phyloP scores from a whole-genome alignment of 2,797 vertebrate genomes.

The Rhabdomys pumilio region DNA sequence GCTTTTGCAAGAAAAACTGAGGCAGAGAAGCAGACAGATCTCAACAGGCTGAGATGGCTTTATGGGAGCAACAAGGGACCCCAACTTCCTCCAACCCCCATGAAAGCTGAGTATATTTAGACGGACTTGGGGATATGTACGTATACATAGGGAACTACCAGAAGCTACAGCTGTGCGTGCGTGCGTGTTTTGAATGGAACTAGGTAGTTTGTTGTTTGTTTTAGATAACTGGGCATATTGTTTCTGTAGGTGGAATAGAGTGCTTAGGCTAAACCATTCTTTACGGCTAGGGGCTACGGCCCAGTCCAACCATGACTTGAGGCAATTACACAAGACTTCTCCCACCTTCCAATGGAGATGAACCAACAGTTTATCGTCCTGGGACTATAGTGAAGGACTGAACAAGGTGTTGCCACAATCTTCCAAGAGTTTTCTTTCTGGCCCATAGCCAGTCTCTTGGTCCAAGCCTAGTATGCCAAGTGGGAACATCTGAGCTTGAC shows the following conservation, averaged over 20 bases:
- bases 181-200: neutral
- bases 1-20: neutral
- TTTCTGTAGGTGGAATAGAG: neutral
- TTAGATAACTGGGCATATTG: neutral
- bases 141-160: neutral
- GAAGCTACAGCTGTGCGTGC: neutral
- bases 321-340: neutral
- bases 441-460: neutral
- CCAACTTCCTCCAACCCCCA: neutral
- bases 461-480: neutral
- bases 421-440: neutral
- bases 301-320: neutral
- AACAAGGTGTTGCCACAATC: neutral
- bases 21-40: neutral
- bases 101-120: neutral
- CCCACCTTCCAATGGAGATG: neutral
- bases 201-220: neutral
- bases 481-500: neutral
- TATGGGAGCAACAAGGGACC: neutral
- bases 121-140: too few relatives aligned
- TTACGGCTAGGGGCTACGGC: neutral
- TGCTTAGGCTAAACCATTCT: neutral
- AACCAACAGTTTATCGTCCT: neutral
- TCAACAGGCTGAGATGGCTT: neutral
- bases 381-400: neutral